These are phyloP conservation scores for Eubucco bourcierii DNA, from an alignment of 2,113 vertebrate genomes.

Conservation along the genomic window DNA sequence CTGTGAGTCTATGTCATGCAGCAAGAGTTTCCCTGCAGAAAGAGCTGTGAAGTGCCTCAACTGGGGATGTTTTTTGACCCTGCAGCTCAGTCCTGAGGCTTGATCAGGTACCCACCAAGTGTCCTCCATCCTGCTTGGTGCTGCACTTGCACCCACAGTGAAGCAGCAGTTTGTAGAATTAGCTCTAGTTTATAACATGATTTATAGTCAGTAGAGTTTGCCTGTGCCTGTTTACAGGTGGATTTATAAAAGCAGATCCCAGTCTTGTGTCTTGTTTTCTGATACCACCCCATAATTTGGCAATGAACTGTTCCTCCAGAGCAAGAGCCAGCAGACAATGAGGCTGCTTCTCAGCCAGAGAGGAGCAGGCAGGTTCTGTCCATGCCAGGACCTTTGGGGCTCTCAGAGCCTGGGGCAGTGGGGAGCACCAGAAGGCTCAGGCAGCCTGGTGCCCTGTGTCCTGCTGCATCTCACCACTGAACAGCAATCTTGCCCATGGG, in stretches of 20 bases:
- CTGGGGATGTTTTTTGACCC: background rate
- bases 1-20: background rate
- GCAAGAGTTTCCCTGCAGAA: background rate
- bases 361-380: background rate
- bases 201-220: background rate
- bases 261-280: background rate
- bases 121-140: background rate
- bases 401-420: rapidly evolving
- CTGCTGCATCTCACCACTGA: background rate
- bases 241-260: background rate
- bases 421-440: rapidly evolving
- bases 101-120: rapidly evolving
- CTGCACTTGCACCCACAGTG: background rate
- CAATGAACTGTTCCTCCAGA: background rate
- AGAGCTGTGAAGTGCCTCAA: background rate
- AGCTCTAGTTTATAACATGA: background rate
- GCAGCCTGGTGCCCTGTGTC: background rate
- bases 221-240: background rate
- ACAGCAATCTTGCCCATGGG: no score
- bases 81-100: background rate
- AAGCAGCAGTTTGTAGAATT: background rate
- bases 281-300: background rate
- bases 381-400: rapidly evolving
- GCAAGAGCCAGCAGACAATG: no score
- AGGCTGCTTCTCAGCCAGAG: rapidly evolving